Evolutionary conservation across 2,113 vertebrate species (phyloP), one percentile per base, ranked within the genome.

Genomic region (Labeo catla): DNA sequence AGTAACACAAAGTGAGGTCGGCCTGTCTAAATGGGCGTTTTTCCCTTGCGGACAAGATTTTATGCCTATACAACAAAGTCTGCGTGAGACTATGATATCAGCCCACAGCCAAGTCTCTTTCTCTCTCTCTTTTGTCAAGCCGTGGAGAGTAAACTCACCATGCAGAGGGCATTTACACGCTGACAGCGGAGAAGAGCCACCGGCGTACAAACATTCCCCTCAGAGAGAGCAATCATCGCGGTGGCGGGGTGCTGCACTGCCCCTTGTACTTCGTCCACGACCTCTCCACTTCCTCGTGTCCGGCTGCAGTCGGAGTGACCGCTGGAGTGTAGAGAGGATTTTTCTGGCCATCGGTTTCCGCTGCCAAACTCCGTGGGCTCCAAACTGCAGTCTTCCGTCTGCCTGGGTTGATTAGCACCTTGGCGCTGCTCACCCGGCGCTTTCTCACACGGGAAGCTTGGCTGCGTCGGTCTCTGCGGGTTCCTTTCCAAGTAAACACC

Each of bases 381-480:
- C 74, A 83, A 86, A 74, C 84, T 80, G 74, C 23, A 47, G 47
- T 15, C 57, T 73, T 82, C 80, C 45, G 68, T 87, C 86, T 85
- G 89, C 83, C 83, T 81, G 77, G 61, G 84, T 87, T 85, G 87
- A 88, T 90, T 87, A 86, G 88, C 73, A 23, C 70, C 70, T 84
- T 86, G 87, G 77, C 77, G 28, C 10, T 52, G 81, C 70, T 83
- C 70, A 80, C 79, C 72, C 72, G 52, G 68, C 47, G 81, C 78
- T 82, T 76, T 66, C 70, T 87, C 52, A 70, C 45, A 86, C 85
- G 59, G 83, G 74, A 70, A 83, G 85, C 65, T 86, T 88, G 89
- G 86, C 88, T 84, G 76, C 47, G n/a, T 15, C 57, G 8, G 80
- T 61, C 84, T 86, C 63, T 57, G 45, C 1, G 78, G 74, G 49